phyloP scores from a whole-genome alignment of 2,113 vertebrate genomes.

The Manacus vitellinus region DNA sequence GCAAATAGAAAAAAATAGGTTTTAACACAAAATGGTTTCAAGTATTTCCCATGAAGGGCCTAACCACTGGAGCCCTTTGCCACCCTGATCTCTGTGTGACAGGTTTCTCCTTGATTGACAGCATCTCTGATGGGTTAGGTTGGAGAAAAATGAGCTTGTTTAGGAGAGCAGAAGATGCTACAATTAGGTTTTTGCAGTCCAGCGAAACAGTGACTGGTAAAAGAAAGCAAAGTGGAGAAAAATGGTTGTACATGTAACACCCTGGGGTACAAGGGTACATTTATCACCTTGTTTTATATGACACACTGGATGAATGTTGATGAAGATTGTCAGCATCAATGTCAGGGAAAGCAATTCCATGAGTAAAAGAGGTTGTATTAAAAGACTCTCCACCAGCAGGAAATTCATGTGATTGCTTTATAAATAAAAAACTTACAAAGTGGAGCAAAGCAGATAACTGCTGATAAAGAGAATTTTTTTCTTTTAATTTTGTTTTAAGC shows the following conservation, averaged over 20 bases:
- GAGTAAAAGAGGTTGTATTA: constrained; percentile 1
- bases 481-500: not conserved
- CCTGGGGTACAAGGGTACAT: constrained; percentile 16
- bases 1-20: not conserved
- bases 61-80: not conserved
- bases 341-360: not conserved
- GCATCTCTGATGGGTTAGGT: constrained; percentile 41
- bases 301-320: constrained; percentile 25
- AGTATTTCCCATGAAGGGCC: not conserved
- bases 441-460: not conserved
- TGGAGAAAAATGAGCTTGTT: constrained; percentile 68
- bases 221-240: constrained; percentile 16
- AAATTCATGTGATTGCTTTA: constrained; percentile 16
- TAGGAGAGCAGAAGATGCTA: constrained; percentile 54
- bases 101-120: constrained; percentile 44
- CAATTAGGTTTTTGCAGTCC: constrained; percentile 53
- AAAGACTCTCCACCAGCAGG: not conserved
- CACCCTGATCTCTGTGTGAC: not conserved
- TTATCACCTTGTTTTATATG: constrained; percentile 49
- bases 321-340: constrained; percentile 19
- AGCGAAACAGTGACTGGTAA: not conserved
- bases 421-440: not conserved
- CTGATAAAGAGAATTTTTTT: not conserved
- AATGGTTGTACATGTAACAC: not conserved
- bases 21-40: not conserved